A percentile compares a stretch with the other conserved stretches of the same genome.
Conservation (phyloP, 2,888 invertebrate genomes). For the Hipparchia sbordonii region DNA sequence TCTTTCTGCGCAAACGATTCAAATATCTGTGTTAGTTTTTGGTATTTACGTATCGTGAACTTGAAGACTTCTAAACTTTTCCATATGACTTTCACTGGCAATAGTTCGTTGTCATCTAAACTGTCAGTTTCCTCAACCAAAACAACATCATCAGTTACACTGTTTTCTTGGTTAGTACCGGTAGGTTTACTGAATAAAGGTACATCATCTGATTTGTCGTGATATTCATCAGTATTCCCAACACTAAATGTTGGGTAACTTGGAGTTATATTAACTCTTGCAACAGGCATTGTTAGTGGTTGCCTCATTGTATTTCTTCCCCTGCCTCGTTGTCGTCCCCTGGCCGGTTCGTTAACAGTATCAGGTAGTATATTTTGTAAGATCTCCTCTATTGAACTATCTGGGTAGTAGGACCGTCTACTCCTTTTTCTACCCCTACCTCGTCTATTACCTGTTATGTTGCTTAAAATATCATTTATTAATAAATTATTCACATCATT, state of each 20-base stretch:
- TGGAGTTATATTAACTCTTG: not conserved
- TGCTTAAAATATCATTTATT: not conserved
- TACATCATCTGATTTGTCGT: conserved; percentile 56
- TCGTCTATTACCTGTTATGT: not conserved
- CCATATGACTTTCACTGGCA: conserved; percentile 77
- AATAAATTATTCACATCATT: not conserved
- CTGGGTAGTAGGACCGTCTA: not conserved
- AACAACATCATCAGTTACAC: conserved; percentile 47
- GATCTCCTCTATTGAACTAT: conserved; percentile 3
- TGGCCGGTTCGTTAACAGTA: not conserved
- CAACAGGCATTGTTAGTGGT: not conserved
- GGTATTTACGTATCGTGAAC: conserved; percentile 66
- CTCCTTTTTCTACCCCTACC: conserved; percentile 15
- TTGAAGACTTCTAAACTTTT: conserved; percentile 63
- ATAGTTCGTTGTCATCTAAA: conserved; percentile 65
- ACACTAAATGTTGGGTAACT: conserved; percentile 54
- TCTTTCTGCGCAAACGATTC: conserved; percentile 64
- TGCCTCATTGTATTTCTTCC: not conserved
- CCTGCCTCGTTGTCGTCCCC: conserved; percentile 6
- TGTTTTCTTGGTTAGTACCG: not conserved
- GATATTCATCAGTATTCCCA: conserved; percentile 68
- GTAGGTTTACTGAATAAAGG: conserved; percentile 52
- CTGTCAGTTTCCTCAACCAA: conserved; percentile 48
- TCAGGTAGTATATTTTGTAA: not conserved
- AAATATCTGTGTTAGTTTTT: conserved; percentile 68